A percentile compares a stretch with the other conserved stretches of the same genome.
Evolutionary conservation across 2,888 invertebrate genomes (phyloP).

Genomic region (Tenthredo mesomela): DNA sequence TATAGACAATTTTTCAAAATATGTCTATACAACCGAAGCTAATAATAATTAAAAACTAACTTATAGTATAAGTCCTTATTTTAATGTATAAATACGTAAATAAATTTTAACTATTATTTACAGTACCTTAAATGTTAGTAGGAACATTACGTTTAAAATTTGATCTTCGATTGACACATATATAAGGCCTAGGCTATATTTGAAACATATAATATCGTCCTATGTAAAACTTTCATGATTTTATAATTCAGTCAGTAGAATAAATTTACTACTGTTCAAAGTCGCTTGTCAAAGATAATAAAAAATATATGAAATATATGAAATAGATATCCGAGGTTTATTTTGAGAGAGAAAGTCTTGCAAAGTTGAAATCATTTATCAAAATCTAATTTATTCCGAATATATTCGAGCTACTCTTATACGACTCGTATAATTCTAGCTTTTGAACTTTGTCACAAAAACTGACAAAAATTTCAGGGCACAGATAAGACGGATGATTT

Average conservation of each 20-base stretch:
- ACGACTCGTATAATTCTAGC: not conserved
- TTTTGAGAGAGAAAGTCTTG: slow-evolving; percentile 35
- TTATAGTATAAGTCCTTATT: slow-evolving; percentile 1
- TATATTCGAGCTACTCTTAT: not conserved
- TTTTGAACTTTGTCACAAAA: not conserved
- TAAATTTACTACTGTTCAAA: not conserved
- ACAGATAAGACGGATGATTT: not conserved
- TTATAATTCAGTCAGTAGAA: not conserved
- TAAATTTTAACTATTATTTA: slow-evolving; percentile 47
- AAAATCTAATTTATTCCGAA: slow-evolving; percentile 37
- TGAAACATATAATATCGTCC: not conserved
- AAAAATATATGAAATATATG: not conserved
- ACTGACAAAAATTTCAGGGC: slow-evolving; percentile 28
- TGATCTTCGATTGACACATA: not conserved
- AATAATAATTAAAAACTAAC: not conserved
- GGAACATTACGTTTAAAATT: slow-evolving; percentile 58
- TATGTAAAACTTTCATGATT: not conserved
- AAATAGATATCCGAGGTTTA: not conserved
- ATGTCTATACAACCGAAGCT: not conserved
- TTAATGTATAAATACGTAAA: slow-evolving; percentile 2
- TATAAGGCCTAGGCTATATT: not conserved
- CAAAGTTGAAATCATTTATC: slow-evolving; percentile 30
- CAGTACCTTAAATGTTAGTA: slow-evolving; percentile 56
- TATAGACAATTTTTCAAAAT: not conserved
- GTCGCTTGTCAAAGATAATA: slow-evolving; percentile 4